Percentiles rank a stretch among this genome's conserved stretches.
Conservation (phyloP, 2,113 vertebrate species). For the Engraulis encrasicolus region DNA sequence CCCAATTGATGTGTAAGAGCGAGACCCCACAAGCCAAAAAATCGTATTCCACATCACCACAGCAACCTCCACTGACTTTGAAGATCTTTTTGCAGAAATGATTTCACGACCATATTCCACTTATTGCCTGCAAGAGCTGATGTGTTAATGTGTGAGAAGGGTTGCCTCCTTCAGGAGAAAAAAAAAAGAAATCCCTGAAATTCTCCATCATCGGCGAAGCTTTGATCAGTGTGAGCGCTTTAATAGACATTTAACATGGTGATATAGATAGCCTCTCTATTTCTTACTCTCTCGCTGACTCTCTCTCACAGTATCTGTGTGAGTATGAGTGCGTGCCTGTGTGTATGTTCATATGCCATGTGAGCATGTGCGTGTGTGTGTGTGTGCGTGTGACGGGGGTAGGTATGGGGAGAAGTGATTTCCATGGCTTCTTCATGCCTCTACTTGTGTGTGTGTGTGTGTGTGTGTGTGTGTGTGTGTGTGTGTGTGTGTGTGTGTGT, state of each 20-base stretch:
- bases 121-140: background rate
- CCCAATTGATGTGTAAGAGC: background rate
- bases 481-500: too few species aligned
- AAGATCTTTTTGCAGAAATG: background rate
- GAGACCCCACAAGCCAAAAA: background rate
- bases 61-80: background rate
- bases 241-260: background rate
- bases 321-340: background rate
- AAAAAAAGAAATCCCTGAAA: background rate
- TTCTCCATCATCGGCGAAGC: background rate
- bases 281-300: background rate
- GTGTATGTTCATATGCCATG: too few species aligned
- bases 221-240: background rate
- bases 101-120: background rate
- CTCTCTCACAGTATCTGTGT: background rate
- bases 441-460: too few species aligned
- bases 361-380: background rate
- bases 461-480: too few species aligned
- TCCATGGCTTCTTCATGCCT: too few species aligned
- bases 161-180: background rate
- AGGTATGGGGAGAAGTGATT: too few species aligned
- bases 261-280: background rate
- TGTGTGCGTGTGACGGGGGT: constrained; percentile 11
- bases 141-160: background rate
- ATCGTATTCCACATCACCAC: background rate